Evolutionary conservation across 2,113 vertebrate species (phyloP).

Genomic region (Gobio gobio): DNA sequence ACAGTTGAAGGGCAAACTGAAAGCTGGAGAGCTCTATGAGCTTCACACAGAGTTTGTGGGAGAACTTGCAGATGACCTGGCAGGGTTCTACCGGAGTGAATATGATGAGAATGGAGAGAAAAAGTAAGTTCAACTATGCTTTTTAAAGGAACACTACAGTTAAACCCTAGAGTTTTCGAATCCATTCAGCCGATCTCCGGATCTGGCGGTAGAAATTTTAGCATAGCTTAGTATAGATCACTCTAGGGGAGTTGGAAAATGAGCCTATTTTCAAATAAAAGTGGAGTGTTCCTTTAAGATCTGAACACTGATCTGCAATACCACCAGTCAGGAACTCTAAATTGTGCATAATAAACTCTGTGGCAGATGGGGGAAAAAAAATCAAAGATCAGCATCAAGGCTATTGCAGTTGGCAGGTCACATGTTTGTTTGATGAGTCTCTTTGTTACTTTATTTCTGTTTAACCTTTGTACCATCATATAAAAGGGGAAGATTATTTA

Average conservation of each 20-base stretch:
- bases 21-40: slow-evolving; percentile 64
- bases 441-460: neutral
- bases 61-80: slow-evolving; percentile 85
- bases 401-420: neutral
- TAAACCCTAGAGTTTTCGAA: too few species aligned
- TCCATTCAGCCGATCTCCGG: too few species aligned
- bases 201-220: too few species aligned
- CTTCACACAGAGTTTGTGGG: slow-evolving; percentile 78
- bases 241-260: too few species aligned
- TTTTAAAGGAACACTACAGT: neutral
- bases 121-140: slow-evolving; percentile 71
- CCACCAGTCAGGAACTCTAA: neutral
- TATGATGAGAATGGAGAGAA: slow-evolving; percentile 67
- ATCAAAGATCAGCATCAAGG: neutral
- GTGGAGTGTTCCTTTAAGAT: too few species aligned
- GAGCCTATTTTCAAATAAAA: too few species aligned
- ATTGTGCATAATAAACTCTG: neutral
- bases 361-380: neutral
- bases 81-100: slow-evolving; percentile 90
- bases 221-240: too few species aligned
- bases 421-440: slow-evolving; percentile 1
- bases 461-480: slow-evolving; percentile 19
- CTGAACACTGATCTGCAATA: neutral
- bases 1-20: slow-evolving; percentile 64
- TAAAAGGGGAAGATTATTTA: neutral